Conservation (phyloP, 2,888 invertebrate genomes). For the Callyntrura guangdongensis region DNA sequence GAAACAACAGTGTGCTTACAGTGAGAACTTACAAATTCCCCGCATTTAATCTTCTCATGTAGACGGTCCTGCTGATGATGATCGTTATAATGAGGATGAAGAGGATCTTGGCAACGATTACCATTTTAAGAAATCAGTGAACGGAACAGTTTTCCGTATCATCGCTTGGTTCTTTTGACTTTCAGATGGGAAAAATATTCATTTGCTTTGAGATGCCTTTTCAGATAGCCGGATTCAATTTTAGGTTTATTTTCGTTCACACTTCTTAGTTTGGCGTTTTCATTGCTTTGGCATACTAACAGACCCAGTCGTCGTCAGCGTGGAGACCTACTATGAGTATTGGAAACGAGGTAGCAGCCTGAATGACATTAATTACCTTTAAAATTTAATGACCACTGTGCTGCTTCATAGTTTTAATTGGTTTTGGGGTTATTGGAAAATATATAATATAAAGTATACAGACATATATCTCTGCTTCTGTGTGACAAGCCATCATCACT, state of each 20-base stretch:
- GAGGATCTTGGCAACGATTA: conserved; percentile 52
- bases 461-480: not conserved
- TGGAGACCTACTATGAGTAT: too few species aligned
- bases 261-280: not conserved
- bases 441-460: not conserved
- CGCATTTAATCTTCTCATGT: not conserved
- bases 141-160: conserved; percentile 62
- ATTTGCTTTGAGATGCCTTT: not conserved
- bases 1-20: not conserved
- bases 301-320: not conserved
- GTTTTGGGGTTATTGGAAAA: conserved; percentile 19
- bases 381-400: conserved; percentile 54
- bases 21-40: not conserved
- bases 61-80: not conserved
- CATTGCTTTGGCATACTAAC: not conserved
- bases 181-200: not conserved
- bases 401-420: not conserved
- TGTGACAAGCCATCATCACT: conserved; percentile 13
- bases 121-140: conserved; percentile 76
- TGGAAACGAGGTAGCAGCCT: conserved; percentile 23
- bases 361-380: conserved; percentile 65
- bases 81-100: conserved; percentile 21
- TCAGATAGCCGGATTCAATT: conserved; percentile 30
- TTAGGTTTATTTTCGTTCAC: conserved; percentile 8
- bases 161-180: conserved; percentile 17